Percentiles rank a stretch among this genome's conserved stretches.
Conservation (phyloP, 2,113 vertebrate species). For the Tangachromis dhanisi region DNA sequence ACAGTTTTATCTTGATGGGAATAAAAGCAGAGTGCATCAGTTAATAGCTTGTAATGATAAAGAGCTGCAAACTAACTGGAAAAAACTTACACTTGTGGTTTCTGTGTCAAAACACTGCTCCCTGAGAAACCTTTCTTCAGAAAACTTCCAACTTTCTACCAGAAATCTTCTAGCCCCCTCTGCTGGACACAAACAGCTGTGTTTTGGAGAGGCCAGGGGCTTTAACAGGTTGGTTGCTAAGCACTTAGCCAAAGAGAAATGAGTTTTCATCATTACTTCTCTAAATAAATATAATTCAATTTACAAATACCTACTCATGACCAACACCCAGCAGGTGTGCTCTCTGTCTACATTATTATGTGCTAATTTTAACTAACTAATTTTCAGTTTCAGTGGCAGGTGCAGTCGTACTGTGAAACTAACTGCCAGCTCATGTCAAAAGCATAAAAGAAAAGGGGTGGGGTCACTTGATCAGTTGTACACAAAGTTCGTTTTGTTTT, state of each 20-base stretch:
- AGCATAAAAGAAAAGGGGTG: neutral
- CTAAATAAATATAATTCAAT: neutral
- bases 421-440: neutral
- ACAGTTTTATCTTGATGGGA: neutral
- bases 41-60: neutral
- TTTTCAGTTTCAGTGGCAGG: neutral
- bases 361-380: neutral
- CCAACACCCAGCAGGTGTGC: neutral
- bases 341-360: neutral
- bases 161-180: slow-evolving; percentile 51
- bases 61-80: neutral
- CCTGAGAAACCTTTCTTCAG: neutral
- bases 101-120: neutral
- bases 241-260: neutral
- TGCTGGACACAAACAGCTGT: slow-evolving; percentile 21
- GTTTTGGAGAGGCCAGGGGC: neutral
- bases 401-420: neutral
- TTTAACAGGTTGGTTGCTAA: neutral
- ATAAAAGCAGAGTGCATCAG: neutral
- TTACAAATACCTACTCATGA: neutral
- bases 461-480: neutral
- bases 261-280: neutral
- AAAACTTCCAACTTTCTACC: neutral
- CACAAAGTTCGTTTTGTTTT: neutral
- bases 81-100: neutral